Percentiles rank a stretch among this genome's conserved stretches.
Conservation (phyloP, 2,888 invertebrate genomes). For the Argyresthia albistria region DNA sequence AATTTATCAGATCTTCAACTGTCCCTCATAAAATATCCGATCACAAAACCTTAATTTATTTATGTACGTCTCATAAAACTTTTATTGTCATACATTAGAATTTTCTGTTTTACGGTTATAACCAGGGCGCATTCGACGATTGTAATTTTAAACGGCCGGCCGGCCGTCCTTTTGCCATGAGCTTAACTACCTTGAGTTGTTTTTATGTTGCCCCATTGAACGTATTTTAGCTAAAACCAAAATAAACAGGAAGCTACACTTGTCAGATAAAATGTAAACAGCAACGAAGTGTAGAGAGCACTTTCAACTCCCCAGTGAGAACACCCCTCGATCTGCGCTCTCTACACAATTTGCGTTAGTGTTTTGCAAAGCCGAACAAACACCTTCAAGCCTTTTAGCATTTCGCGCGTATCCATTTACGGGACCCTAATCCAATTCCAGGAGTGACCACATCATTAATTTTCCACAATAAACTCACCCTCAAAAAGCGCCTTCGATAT, state of each 20-base stretch:
- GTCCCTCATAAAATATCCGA: neutral
- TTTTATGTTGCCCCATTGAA: neutral
- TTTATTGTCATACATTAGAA: conserved; percentile 45
- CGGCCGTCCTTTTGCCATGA: neutral
- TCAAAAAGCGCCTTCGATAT: conserved; percentile 56
- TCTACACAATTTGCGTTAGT: conserved; percentile 40
- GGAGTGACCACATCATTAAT: conserved; percentile 70
- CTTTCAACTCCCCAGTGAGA: conserved; percentile 5
- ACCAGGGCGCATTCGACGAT: neutral
- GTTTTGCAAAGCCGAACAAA: conserved; percentile 56
- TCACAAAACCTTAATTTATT: neutral
- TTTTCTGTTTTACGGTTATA: conserved; percentile 33
- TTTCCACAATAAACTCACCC: conserved; percentile 62
- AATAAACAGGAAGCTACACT: conserved; percentile 1
- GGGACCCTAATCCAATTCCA: conserved; percentile 57
- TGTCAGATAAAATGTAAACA: neutral
- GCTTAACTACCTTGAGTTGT: neutral
- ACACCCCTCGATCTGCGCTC: neutral
- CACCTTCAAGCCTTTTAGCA: conserved; percentile 57
- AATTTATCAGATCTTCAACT: neutral
- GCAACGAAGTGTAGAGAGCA: neutral
- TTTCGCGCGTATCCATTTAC: conserved; percentile 38
- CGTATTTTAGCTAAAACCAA: neutral
- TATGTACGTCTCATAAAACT: conserved; percentile 15
- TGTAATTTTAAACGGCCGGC: too few relatives aligned